Evolutionary conservation across 2,888 invertebrate genomes (phyloP), one percentile per base, ranked within the genome.

Genomic region (Lepidocyrtoides sp.): DNA sequence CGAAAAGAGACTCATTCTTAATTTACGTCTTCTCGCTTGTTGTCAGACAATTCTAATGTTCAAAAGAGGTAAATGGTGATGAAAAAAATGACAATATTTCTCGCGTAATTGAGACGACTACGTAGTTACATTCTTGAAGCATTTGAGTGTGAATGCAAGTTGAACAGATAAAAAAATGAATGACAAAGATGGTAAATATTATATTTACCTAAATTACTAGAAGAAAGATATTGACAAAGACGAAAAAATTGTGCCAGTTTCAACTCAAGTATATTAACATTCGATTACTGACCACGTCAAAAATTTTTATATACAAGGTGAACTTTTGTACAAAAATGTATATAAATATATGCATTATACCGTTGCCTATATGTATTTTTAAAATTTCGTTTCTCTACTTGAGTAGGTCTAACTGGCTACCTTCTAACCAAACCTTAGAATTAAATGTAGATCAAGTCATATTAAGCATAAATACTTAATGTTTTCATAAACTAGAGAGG

Each of bases 401-500:
- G n/a, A n/a, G n/a, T n/a, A n/a, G n/a, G n/a, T n/a, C n/a, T 8
- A 48, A 14, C 48, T 48, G 48, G 48, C n/a, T 48, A 48, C 48
- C 23, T 32, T 32, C 32, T 32, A 41, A 75, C 48, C 8, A 26
- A 20, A 89, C 54, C 75, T 48, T 82, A 48, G 17, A 36, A 89
- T 89, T 89, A 89, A 82, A 89, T 72, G 82, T 82, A 69, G 72
- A 89, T 89, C 89, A 89, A 82, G 75, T 29, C 32, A 26, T 12
- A 75, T 32, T 8, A 26, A 54, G 57, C 1, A 23, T 7, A 60
- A 57, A 29, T 12, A 48, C 63, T 48, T 86, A 77, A 77, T 63
- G 63, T 54, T 88, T 63, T 69, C 36, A 41, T 81, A 79, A 87
- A 66, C 48, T 23, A 57, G n/a, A 36, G 3, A 36, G n/a, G 7